Evolutionary conservation across 2,797 vertebrate species (phyloP).

Genomic region (Mus spretus): DNA sequence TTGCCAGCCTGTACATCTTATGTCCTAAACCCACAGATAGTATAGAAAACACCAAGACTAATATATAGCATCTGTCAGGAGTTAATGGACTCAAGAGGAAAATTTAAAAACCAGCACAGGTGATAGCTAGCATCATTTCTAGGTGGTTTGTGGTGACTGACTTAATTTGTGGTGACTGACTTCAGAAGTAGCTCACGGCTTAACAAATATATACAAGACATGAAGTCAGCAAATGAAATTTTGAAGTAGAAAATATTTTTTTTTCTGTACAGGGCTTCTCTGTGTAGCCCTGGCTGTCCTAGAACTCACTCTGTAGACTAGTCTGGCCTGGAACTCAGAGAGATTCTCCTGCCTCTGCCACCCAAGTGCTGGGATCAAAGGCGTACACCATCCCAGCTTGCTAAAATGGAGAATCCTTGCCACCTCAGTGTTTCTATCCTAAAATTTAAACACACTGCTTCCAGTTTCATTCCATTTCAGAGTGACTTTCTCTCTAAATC

Average conservation of each 20-base stretch:
- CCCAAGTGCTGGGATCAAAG: background rate
- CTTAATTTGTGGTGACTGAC: background rate
- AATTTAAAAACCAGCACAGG: background rate
- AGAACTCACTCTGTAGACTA: background rate
- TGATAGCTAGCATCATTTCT: conserved; percentile 14
- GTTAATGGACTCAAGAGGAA: background rate
- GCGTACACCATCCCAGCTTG: background rate
- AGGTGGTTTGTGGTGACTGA: background rate
- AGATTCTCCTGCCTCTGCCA: background rate
- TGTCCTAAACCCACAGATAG: background rate
- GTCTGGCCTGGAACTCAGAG: background rate
- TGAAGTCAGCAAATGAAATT: background rate
- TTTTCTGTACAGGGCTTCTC: background rate
- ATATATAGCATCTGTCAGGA: background rate
- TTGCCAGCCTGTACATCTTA: background rate
- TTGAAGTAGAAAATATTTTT: background rate
- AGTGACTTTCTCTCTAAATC: background rate
- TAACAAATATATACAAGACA: background rate
- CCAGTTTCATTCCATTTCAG: conserved; percentile 26
- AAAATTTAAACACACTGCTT: conserved; percentile 11
- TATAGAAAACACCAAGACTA: background rate
- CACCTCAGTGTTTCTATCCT: conserved; percentile 26
- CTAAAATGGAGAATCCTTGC: conserved; percentile 26
- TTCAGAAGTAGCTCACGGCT: conserved; percentile 20
- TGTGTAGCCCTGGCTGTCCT: background rate